Percentiles rank a stretch among this genome's conserved stretches.
Conservation (phyloP, 2,888 invertebrate genomes). For the Axea sp. region DNA sequence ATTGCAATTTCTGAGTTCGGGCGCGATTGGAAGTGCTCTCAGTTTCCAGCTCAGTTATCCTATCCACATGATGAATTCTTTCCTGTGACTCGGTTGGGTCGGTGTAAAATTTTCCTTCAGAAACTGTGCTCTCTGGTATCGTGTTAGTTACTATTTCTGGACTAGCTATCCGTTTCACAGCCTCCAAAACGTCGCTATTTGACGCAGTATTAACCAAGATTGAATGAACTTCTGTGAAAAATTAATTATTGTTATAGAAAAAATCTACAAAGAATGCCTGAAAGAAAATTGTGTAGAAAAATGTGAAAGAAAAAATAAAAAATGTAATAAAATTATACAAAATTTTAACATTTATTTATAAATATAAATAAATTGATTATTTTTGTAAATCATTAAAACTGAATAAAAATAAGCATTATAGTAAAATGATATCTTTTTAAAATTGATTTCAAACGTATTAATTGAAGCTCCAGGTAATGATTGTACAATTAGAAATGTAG, state of each 20-base stretch:
- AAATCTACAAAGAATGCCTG: no score
- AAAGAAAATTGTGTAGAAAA: no score
- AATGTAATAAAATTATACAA: no score
- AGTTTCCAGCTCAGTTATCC: slow-evolving; percentile 88
- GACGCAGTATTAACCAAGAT: slow-evolving; percentile 40
- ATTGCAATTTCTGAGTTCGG: slow-evolving; percentile 84
- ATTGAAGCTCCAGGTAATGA: no score
- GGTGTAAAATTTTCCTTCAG: slow-evolving; percentile 55
- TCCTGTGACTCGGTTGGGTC: slow-evolving; percentile 80
- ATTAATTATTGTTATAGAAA: neutral
- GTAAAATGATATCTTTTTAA: no score
- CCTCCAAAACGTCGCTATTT: slow-evolving; percentile 75
- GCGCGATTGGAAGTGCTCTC: slow-evolving; percentile 85
- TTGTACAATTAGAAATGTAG: no score
- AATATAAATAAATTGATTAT: no score
- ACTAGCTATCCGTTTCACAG: slow-evolving; percentile 72
- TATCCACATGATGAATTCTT: slow-evolving; percentile 87
- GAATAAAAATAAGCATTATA: no score
- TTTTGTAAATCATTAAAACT: no score
- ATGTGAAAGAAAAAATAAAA: no score
- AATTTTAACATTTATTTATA: no score
- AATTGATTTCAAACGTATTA: no score
- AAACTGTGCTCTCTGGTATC: slow-evolving; percentile 63
- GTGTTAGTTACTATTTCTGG: slow-evolving; percentile 62
- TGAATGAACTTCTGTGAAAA: slow-evolving; percentile 28